Base-by-base conservation (phyloP, 2,113 vertebrate species). In the Edolisoma coerulescens region DNA sequence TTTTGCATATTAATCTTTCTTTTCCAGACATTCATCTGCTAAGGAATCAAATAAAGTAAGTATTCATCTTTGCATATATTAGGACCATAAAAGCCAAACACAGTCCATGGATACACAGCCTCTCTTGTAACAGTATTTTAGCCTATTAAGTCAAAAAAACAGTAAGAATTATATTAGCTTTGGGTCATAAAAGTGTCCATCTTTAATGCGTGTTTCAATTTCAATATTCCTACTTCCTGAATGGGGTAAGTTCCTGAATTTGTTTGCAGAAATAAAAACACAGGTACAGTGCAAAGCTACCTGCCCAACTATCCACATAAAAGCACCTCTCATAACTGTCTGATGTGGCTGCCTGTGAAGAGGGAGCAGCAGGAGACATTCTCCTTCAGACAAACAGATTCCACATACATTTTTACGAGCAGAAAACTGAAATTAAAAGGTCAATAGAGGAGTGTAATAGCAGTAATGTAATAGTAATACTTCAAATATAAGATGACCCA, bases 31-130 rank as follows among this genome's bases (percentile, higher is more conserved):
- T 39, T 33, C 70, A 42, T 95, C 84, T 83, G 19, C 83, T 79
- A 87, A 65, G 24, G 78, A 96, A 73, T 30, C 60, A 73, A 85
- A 90, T 3, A 10, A 90, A 84, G 96, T 96, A 97, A 97, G 96
- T 96, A 89, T 69, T 74, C 52, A 23, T 42, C 56, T 89, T 91
- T 59, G 8, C 35, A 30, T 49, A 13, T 39, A 74, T 74, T 28
- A 89, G 23, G 13, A 69, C 17, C 35, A 60, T 50, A 79, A 87
- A 91, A 91, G 11, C 11, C 33, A 68, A 16, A 69, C 3, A 59
- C 10, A 78, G 47, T 71, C 52, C 19, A 14, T 0, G 2, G 37
- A 20, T 79, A 23, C 9, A 44, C 5, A 92, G 20, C 21, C 21
- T 70, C n/a, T 60, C 37, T 42, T 79, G 15, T 42, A 53, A 57